Conservation (phyloP, 2,797 vertebrate genomes). For the Cottoperca gobio region DNA sequence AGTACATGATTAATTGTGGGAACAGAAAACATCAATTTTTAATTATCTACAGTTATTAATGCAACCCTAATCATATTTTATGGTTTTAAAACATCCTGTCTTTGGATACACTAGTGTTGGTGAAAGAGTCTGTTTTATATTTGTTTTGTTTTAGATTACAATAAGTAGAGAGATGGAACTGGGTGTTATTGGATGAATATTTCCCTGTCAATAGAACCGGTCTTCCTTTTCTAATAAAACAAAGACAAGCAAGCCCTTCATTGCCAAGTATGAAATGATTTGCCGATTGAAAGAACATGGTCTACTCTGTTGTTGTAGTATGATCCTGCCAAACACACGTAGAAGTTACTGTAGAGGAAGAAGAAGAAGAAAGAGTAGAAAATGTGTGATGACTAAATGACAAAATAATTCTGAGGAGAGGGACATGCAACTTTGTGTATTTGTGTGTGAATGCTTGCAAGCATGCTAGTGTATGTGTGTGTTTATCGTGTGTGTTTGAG, state of each 20-base stretch:
- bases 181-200: neutral
- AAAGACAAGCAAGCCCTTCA: slow-evolving; percentile 15
- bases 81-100: slow-evolving; percentile 9
- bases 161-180: neutral
- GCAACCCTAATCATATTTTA: slow-evolving; percentile 1
- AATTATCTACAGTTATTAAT: slow-evolving; percentile 33
- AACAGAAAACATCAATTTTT: slow-evolving; percentile 47
- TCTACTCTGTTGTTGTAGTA: neutral
- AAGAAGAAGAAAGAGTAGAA: neutral
- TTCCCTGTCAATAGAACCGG: neutral
- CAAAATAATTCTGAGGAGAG: slow-evolving; percentile 7
- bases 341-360: neutral
- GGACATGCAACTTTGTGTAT: slow-evolving; percentile 26
- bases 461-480: slow-evolving; percentile 19
- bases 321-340: neutral
- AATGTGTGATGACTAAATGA: slow-evolving; percentile 11
- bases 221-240: slow-evolving; percentile 16
- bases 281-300: neutral
- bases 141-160: slow-evolving; percentile 11
- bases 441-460: neutral
- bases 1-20: slow-evolving; percentile 28
- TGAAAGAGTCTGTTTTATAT: slow-evolving; percentile 18
- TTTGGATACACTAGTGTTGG: slow-evolving; percentile 8
- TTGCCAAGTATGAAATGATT: neutral
- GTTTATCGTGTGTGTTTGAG: slow-evolving; percentile 37